Evolutionary conservation across 2,888 invertebrate species (phyloP), one percentile per base, ranked within the genome.

Genomic region (Drosophila maculinotata): DNA sequence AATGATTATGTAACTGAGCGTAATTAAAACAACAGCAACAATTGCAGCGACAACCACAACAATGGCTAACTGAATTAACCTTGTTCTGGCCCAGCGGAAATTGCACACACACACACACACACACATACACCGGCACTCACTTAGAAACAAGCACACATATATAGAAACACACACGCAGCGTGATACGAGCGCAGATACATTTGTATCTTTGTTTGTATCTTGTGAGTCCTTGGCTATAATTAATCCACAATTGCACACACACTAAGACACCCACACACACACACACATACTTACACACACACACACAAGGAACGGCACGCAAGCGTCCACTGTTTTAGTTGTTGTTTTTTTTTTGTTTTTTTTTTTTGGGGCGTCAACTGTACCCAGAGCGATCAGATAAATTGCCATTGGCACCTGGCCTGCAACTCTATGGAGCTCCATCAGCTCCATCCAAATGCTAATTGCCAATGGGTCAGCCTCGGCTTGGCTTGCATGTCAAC

Each of bases 141-240:
- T 76, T n/a, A n/a, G n/a, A n/a, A n/a, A n/a, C 36, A 66, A 25
- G 47, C 41, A 54, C 9, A 53, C 33, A 69, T 39, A 63, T n/a
- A 52, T 6, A 42, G 23, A 65, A 14, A 53, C 15, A 44, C 12
- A 53, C 23, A 51, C 17, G 36, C 15, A 44, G 2, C 49, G 47
- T 38, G 53, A 52, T 56, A 54, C 33, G 42, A 59, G 52, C 54
- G 53, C 64, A 69, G 68, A 70, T 68, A 76, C 51, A 78, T 69
- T 80, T 79, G 77, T 83, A 83, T 84, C 79, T 81, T 77, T 77
- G 63, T 83, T 83, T 82, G 81, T 81, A 81, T 81, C 81, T 81
- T 80, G 64, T 60, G 67, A 62, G 83, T 87, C 83, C 87, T 87
- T 88, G 78, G 85, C 69, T 78, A 79, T 86, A 85, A 87, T 87